These are phyloP conservation scores for Raja brachyura DNA, from an alignment of 2,113 vertebrate species.

Conservation along the genomic window DNA sequence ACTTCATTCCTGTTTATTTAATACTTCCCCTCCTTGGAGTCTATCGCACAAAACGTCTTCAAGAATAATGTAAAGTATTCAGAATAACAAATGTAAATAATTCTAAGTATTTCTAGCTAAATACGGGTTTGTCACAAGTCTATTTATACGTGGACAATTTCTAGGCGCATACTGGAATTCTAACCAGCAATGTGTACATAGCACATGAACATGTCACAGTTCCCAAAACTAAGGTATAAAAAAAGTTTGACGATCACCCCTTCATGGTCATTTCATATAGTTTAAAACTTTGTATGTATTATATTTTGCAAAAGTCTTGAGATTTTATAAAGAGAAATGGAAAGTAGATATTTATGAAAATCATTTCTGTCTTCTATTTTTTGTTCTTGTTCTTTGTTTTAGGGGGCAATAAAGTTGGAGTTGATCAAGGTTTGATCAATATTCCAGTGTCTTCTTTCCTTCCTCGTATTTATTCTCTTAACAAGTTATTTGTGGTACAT, in stretches of 20 bases:
- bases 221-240: not conserved
- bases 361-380: not conserved
- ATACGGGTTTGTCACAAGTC: constrained; percentile 31
- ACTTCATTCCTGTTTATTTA: not conserved
- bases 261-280: not conserved
- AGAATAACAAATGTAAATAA: constrained; percentile 27
- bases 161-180: not conserved
- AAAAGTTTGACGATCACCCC: not conserved
- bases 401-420: constrained; percentile 33
- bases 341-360: constrained; percentile 35
- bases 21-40: not conserved
- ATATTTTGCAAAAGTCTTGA: constrained; percentile 31
- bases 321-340: constrained; percentile 29
- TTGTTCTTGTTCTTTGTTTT: constrained; percentile 6
- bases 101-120: constrained; percentile 25
- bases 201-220: not conserved
- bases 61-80: constrained; percentile 25
- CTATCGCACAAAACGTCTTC: not conserved
- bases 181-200: not conserved
- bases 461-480: not conserved
- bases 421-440: not conserved
- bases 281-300: constrained; percentile 34
- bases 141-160: constrained; percentile 12
- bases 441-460: not conserved
- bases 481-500: not conserved